Percentiles rank a stretch among this genome's conserved stretches.
phyloP scores from a whole-genome alignment of 1,140 invertebrate genomes.

The Cylas formicarius region DNA sequence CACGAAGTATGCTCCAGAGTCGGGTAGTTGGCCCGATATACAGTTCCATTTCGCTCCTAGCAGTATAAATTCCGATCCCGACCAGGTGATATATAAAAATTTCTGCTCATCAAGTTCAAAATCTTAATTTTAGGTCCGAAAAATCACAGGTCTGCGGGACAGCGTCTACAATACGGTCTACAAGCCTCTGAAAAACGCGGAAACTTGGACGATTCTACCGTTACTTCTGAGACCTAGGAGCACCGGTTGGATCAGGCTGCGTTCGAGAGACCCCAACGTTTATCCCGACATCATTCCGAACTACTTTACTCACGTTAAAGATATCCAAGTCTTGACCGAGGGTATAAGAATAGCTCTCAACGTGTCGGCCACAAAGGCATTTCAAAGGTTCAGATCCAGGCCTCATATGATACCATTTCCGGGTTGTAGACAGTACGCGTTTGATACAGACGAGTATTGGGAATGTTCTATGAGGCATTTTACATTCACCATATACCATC shows the following conservation, averaged over 20 bases:
- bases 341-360: slow-evolving; percentile 76
- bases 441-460: slow-evolving; percentile 81
- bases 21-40: slow-evolving; percentile 71
- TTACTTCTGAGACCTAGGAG: slow-evolving; percentile 75
- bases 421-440: slow-evolving; percentile 60
- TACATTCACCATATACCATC: slow-evolving; percentile 82
- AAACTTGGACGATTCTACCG: slow-evolving; percentile 79
- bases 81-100: slow-evolving; percentile 48
- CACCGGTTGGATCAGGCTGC: slow-evolving; percentile 70
- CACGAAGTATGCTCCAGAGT: slow-evolving; percentile 68
- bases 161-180: slow-evolving; percentile 78
- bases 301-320: slow-evolving; percentile 76
- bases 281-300: slow-evolving; percentile 87
- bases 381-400: slow-evolving; percentile 70
- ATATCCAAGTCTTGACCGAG: slow-evolving; percentile 67
- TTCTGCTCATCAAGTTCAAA: neutral
- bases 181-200: slow-evolving; percentile 66
- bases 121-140: slow-evolving; percentile 35
- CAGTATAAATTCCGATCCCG: slow-evolving; percentile 72
- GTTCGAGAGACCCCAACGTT: slow-evolving; percentile 68
- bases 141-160: slow-evolving; percentile 68
- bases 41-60: slow-evolving; percentile 81
- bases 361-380: slow-evolving; percentile 69
- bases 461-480: slow-evolving; percentile 74
- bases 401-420: slow-evolving; percentile 73